These are phyloP conservation scores for Eudyptes chrysolophus DNA, from an alignment of 2,113 vertebrate genomes.

Conservation along the genomic window DNA sequence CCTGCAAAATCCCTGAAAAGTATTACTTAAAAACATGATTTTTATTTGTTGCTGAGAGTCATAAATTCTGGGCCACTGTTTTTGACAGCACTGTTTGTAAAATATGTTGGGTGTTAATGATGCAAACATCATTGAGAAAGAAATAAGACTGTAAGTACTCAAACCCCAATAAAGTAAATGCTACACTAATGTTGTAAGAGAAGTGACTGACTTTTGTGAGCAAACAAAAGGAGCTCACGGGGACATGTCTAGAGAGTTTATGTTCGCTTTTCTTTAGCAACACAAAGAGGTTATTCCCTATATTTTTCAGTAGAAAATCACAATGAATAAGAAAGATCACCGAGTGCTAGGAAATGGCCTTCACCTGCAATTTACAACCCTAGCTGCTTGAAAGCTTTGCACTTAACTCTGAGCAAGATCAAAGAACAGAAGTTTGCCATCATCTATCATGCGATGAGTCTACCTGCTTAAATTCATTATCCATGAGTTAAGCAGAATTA, in stretches of 20 bases:
- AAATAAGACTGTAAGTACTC: neutral
- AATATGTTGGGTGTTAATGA: neutral
- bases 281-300: neutral
- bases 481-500: neutral
- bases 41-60: neutral
- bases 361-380: neutral
- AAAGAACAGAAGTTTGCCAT: neutral
- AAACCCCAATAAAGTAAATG: neutral
- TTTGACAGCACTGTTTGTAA: neutral
- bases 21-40: neutral
- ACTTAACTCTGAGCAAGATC: neutral
- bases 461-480: neutral
- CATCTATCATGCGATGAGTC: neutral
- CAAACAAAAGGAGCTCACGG: neutral
- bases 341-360: neutral
- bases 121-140: neutral
- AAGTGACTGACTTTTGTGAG: neutral
- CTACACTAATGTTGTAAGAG: neutral
- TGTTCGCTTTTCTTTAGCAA: neutral
- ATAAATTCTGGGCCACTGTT: neutral
- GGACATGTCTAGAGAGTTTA: neutral
- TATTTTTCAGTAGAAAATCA: neutral
- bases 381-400: neutral
- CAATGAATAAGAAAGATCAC: neutral
- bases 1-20: neutral